phyloP scores from a whole-genome alignment of 2,888 invertebrate genomes.

The Empis stercorea region DNA sequence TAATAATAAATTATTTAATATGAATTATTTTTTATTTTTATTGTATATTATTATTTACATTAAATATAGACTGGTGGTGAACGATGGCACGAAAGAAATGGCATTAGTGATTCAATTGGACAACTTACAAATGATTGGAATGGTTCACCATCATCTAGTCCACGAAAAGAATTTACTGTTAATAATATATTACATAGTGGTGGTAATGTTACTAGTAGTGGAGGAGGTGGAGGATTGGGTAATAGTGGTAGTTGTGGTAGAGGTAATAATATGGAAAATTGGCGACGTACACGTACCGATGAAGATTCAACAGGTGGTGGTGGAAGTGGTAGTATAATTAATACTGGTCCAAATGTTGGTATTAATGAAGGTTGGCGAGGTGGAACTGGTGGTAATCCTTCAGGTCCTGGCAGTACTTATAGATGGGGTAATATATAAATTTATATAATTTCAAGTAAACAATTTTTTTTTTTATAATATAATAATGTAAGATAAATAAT shows the following conservation, averaged over 20 bases:
- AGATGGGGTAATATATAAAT: conserved; percentile 25
- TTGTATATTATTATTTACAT: too few relatives aligned
- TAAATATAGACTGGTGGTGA: conserved; percentile 17
- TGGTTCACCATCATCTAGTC: conserved; percentile 30
- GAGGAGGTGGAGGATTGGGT: conserved; percentile 5
- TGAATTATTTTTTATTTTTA: too few relatives aligned
- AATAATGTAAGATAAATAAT: too few relatives aligned
- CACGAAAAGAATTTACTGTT: conserved; percentile 28
- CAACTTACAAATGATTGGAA: conserved; percentile 24
- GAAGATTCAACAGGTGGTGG: conserved; percentile 23
- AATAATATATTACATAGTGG: neutral
- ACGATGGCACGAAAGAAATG: conserved; percentile 33
- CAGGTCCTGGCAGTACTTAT: conserved; percentile 13
- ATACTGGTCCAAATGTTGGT: conserved; percentile 8
- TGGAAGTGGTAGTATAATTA: conserved; percentile 14
- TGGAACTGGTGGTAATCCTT: neutral
- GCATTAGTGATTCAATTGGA: conserved; percentile 10
- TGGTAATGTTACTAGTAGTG: neutral
- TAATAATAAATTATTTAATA: too few relatives aligned
- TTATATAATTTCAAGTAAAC: too few relatives aligned
- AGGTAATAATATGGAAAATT: conserved; percentile 29
- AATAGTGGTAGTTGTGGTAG: conserved; percentile 11
- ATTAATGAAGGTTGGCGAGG: conserved; percentile 16
- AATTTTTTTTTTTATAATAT: neutral
- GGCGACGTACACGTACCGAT: conserved; percentile 30